A percentile compares a stretch with the other conserved stretches of the same genome.
phyloP scores from a whole-genome alignment of 2,888 invertebrate species.

The Achlya flavicornis region DNA sequence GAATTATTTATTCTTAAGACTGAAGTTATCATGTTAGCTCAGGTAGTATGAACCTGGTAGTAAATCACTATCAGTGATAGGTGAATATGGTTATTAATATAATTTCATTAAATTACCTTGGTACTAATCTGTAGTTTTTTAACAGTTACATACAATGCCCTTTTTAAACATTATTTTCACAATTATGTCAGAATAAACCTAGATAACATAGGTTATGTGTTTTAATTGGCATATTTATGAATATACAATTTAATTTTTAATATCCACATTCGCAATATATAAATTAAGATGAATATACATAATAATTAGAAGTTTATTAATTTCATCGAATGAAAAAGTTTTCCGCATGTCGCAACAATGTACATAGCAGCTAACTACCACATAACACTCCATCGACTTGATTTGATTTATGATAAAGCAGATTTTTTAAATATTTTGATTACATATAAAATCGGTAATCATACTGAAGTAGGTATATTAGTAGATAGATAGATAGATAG shows the following conservation, averaged over 20 bases:
- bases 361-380: background rate
- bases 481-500: no score
- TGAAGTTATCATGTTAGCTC: slow-evolving; percentile 47
- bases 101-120: background rate
- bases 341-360: background rate
- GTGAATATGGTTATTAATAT: background rate
- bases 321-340: background rate
- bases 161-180: background rate
- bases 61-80: background rate
- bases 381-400: background rate
- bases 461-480: background rate
- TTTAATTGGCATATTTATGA: background rate
- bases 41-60: slow-evolving; percentile 6
- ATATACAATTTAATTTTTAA: background rate
- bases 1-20: slow-evolving; percentile 60
- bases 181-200: background rate
- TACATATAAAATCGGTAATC: background rate
- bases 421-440: background rate
- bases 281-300: background rate
- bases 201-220: background rate
- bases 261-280: slow-evolving; percentile 1
- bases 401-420: background rate
- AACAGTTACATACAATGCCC: background rate
- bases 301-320: background rate
- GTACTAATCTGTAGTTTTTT: background rate